These are phyloP conservation scores for Brachyrhaphis roseni DNA, from an alignment of 2,797 vertebrate species.

Conservation along the genomic window DNA sequence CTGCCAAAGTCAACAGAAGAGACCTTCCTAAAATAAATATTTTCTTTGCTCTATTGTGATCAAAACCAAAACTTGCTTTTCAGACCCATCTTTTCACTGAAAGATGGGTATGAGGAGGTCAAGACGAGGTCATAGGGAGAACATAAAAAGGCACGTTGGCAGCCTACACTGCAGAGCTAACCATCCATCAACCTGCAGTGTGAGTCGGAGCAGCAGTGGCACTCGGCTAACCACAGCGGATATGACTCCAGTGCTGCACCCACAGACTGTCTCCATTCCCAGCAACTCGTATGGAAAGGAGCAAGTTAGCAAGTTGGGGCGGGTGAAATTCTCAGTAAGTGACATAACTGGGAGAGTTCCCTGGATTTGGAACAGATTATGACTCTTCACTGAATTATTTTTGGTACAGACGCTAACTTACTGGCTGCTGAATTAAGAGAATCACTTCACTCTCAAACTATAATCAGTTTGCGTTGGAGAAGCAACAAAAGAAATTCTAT, in stretches of 20 bases:
- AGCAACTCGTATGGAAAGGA: background rate
- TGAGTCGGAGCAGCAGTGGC: slow-evolving; percentile 38
- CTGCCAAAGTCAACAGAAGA: background rate
- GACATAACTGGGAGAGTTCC: background rate
- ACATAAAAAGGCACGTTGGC: slow-evolving; percentile 33
- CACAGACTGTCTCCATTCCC: slow-evolving; percentile 1
- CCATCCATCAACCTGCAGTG: slow-evolving; percentile 64
- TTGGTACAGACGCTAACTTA: background rate
- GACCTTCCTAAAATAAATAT: background rate
- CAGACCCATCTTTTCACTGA: background rate
- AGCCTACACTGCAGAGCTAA: slow-evolving; percentile 16
- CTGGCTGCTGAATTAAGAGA: too few species aligned
- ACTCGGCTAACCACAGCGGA: slow-evolving; percentile 56
- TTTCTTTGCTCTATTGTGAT: background rate
- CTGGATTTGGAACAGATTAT: background rate
- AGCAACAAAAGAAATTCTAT: background rate
- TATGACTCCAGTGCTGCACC: slow-evolving; percentile 51
- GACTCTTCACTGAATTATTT: background rate
- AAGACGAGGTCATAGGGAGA: slow-evolving; percentile 4
- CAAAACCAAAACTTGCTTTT: background rate
- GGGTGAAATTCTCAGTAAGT: background rate
- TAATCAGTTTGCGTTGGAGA: background rate
- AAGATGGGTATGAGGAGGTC: background rate
- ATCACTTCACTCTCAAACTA: background rate
- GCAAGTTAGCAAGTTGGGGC: background rate